These are phyloP conservation scores for Colostygia pectinataria DNA, from an alignment of 2,888 invertebrate species.

Conservation along the genomic window DNA sequence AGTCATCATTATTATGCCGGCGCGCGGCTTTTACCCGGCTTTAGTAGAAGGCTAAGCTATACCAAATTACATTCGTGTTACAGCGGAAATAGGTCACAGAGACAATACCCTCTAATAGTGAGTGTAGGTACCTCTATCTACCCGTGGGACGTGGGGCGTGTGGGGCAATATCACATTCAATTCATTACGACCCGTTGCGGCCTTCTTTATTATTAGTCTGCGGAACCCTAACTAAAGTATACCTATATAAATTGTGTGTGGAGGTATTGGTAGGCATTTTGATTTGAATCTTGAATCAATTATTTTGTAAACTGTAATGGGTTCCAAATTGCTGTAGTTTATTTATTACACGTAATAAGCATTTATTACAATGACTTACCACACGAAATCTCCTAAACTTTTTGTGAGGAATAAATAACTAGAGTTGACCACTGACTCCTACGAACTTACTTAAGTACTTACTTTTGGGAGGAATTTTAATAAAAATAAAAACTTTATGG, in stretches of 20 bases:
- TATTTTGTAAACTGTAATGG: constrained; percentile 43
- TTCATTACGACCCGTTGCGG: constrained; percentile 55
- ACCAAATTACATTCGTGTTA: constrained; percentile 33
- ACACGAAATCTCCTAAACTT: constrained; percentile 22
- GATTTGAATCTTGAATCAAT: constrained; percentile 34
- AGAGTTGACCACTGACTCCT: too few relatives aligned
- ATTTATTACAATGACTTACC: constrained; percentile 30
- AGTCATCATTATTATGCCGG: constrained; percentile 14
- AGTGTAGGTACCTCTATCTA: constrained; percentile 20
- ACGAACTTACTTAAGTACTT: too few relatives aligned
- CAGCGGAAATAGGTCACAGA: constrained; percentile 69
- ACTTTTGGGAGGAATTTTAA: constrained; percentile 30
- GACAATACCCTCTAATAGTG: constrained; percentile 63
- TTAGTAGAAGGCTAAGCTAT: constrained; percentile 12
- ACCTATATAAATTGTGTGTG: background rate
- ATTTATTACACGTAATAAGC: constrained; percentile 14
- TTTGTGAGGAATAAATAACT: too few relatives aligned
- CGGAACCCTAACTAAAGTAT: constrained; percentile 26
- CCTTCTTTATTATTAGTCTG: constrained; percentile 47
- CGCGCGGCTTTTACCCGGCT: constrained; percentile 9
- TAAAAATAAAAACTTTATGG: too few relatives aligned
- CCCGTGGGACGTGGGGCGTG: constrained; percentile 40
- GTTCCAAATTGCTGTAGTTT: constrained; percentile 39
- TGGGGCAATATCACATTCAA: constrained; percentile 52
- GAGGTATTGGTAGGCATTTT: background rate